These are phyloP conservation scores for Sebastes elongatus DNA, from an alignment of 2,797 vertebrate species.

Conservation along the genomic window DNA sequence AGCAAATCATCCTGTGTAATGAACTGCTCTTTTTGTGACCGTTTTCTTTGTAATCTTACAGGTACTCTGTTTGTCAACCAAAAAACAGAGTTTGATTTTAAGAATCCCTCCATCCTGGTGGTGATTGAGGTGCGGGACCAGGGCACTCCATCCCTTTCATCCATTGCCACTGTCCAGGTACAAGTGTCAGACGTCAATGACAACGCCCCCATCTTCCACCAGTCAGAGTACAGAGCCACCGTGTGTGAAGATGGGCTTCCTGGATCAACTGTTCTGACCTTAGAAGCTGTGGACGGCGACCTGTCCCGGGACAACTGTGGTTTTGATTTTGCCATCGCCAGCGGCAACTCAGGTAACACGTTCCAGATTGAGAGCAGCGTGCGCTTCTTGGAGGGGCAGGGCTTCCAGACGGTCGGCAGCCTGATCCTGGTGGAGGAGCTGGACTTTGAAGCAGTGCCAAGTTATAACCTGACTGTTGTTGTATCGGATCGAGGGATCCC, in stretches of 20 bases:
- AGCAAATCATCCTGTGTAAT: background rate
- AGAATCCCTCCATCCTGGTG: slow-evolving; percentile 87
- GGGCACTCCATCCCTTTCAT: slow-evolving; percentile 87
- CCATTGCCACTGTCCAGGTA: slow-evolving; percentile 89
- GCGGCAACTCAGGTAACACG: slow-evolving; percentile 89
- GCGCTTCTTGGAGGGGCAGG: slow-evolving; percentile 84
- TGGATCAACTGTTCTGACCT: slow-evolving; percentile 90
- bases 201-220: slow-evolving; percentile 90
- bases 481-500: slow-evolving; percentile 93
- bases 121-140: slow-evolving; percentile 90
- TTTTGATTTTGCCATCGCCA: slow-evolving; percentile 94
- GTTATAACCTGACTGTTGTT: slow-evolving; percentile 92
- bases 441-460: slow-evolving; percentile 89
- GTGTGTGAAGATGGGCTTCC: slow-evolving; percentile 90
- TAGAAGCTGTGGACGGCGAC: slow-evolving; percentile 91
- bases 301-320: slow-evolving; percentile 88
- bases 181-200: slow-evolving; percentile 93
- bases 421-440: slow-evolving; percentile 90
- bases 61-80: slow-evolving; percentile 91
- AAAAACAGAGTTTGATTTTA: slow-evolving; percentile 81
- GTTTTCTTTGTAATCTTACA: slow-evolving; percentile 55
- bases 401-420: slow-evolving; percentile 87
- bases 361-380: slow-evolving; percentile 95
- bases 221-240: slow-evolving; percentile 85
- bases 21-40: background rate